Evolutionary conservation across 1,140 invertebrate species (phyloP), one percentile per base, ranked within the genome.

Genomic region (Psix sp.): DNA sequence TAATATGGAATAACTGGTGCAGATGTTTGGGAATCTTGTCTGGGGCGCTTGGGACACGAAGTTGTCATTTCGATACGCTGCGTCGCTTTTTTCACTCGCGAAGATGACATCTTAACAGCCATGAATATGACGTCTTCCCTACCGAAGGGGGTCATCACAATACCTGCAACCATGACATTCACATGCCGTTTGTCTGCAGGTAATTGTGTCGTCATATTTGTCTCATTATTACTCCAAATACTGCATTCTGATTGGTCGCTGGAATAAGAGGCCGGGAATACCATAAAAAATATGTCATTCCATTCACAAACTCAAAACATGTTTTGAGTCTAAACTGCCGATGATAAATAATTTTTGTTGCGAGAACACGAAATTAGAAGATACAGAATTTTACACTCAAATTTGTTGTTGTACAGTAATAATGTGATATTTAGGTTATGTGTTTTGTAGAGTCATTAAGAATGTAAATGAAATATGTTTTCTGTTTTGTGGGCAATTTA

Each of bases 91-190:
- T 77, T 73, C 57, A 10, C 45, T 66, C 59, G 74, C 65, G 45
- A 71, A 59, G 73, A 80, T 82, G 81, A 83, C 79, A 81, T 83
- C 80, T 77, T 76, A 74, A 81, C 77, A 75, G 71, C 72, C 56
- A 70, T 76, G 80, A 81, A 81, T 80, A 77, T 77, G 71, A 78
- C 70, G 38, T 81, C 74, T 74, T 76, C 45, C 48, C 40, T 74
- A 62, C 68, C 15, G 20, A 70, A 78, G 65, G 76, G 75, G 75
- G 72, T 74, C 46, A 26, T 16, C 33, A 76, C 40, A 70, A 78
- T 78, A 52, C 54, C 57, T 67, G 66, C 67, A 74, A 67, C 42
- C 33, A 21, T 26, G 24, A 13, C 38, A 24, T 60, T 36, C 56
- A 54, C 24, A 60, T 26, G 54, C 15, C 45, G 26, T 54, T 72